Evolutionary conservation across 2,888 invertebrate genomes (phyloP), one percentile per base, ranked within the genome.

Genomic region (Aphodius sticticus): DNA sequence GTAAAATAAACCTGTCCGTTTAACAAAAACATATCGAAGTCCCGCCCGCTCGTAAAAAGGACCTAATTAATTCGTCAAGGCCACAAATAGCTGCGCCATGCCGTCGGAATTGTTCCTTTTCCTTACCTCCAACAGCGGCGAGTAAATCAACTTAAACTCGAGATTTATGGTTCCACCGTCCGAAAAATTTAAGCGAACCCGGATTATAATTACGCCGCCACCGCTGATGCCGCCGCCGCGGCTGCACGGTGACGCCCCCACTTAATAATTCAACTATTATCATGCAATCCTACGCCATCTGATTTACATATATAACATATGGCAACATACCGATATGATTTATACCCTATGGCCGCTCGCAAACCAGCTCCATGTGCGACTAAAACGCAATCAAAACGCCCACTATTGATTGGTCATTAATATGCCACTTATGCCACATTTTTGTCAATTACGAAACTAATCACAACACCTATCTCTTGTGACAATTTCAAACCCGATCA

Each of bases 191-290:
- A 53, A 12, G 9, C 53, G 53, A 53, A 12, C 9, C 53, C 7
- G 12, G 53, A 12, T 53, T 53, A 53, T 53, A 7, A 53, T 53
- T 53, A 53, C 53, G 79, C 53, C 69, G 74, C 75, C 53, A 76
- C 80, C 76, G 76, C 81, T 76, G 79, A 78, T 70, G 79, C 80
- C 69, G 81, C 77, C 81, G 81, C 37, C 80, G 82, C 77, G 83
- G 81, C 53, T 81, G 81, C 75, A 82, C 81, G 16, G 26, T 3
- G 26, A 26, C 15, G 26, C 37, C 69, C 6, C 16, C 16, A 77
- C 70, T 76, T 78, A 78, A 78, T 78, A 76, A 78, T 78, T 69
- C 78, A 76, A 37, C 75, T 74, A 78, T 78, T 78, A 75, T 78
- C 74, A 71, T 35, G 35, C 78, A 37, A 70, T 77, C 36, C 9